Evolutionary conservation across 2,797 vertebrate genomes (phyloP).

Genomic region (Diceros bicornis): DNA sequence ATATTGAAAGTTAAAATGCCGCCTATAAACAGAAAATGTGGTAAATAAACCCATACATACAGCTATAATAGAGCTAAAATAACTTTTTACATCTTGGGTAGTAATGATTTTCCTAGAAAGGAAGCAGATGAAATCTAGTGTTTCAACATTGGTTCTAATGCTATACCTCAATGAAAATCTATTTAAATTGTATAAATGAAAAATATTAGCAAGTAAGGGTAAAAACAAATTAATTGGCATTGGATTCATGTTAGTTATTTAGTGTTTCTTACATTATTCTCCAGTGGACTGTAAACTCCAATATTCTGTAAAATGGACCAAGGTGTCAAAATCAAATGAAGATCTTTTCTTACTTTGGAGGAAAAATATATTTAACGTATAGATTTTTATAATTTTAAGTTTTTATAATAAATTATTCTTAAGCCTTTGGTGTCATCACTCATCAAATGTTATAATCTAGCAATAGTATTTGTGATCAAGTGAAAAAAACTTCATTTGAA

Average conservation of each 20-base stretch:
- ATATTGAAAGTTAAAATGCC: not conserved
- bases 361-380: not conserved
- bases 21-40: not conserved
- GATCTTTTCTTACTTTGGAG: not conserved
- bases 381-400: not conserved
- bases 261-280: constrained; percentile 47
- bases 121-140: not conserved
- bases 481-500: not conserved
- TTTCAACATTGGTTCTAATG: constrained; percentile 2
- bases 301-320: not conserved
- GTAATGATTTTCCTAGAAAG: not conserved
- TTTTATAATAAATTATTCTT: constrained; percentile 14
- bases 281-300: not conserved
- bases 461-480: not conserved
- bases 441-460: not conserved
- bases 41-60: not conserved
- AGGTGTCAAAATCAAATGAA: constrained; percentile 32
- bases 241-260: constrained; percentile 24
- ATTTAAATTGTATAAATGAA: constrained; percentile 58
- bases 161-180: not conserved
- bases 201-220: constrained; percentile 1
- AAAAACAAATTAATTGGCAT: not conserved
- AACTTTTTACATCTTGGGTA: not conserved
- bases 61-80: not conserved
- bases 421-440: not conserved